Evolutionary conservation across 2,113 vertebrate species (phyloP).

Genomic region (Muntiacus muntjak): DNA sequence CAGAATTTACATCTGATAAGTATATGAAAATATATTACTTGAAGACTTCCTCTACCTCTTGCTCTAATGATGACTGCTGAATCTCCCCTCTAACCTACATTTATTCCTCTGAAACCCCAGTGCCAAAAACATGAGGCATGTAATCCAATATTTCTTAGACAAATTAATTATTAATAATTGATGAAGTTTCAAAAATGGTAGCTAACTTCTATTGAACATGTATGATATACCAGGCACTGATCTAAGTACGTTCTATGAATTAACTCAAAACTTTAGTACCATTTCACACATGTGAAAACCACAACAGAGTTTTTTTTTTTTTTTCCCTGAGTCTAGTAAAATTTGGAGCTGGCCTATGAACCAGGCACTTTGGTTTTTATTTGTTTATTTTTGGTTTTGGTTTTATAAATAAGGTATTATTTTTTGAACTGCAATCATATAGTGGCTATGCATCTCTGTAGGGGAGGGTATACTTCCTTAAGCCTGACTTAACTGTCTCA

Average conservation of each 20-base stretch:
- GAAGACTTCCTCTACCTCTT: not conserved
- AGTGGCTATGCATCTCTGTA: not conserved
- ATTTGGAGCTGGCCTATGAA: not conserved
- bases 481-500: not conserved
- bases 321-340: not conserved
- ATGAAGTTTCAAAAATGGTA: not conserved
- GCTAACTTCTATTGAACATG: not conserved
- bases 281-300: not conserved
- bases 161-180: not conserved
- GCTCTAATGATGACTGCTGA: not conserved
- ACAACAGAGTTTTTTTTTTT: not conserved
- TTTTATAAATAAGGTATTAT: not conserved
- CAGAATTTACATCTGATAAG: not conserved
- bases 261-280: not conserved
- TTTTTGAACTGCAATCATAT: not conserved
- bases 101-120: not conserved
- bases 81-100: not conserved
- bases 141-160: too few species aligned
- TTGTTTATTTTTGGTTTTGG: not conserved
- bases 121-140: not conserved
- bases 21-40: not conserved
- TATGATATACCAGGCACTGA: not conserved
- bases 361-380: not conserved
- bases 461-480: not conserved
- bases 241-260: not conserved